Evolutionary conservation across 2,888 invertebrate species (phyloP), one percentile per base, ranked within the genome.

Genomic region (Saturnia japonica): DNA sequence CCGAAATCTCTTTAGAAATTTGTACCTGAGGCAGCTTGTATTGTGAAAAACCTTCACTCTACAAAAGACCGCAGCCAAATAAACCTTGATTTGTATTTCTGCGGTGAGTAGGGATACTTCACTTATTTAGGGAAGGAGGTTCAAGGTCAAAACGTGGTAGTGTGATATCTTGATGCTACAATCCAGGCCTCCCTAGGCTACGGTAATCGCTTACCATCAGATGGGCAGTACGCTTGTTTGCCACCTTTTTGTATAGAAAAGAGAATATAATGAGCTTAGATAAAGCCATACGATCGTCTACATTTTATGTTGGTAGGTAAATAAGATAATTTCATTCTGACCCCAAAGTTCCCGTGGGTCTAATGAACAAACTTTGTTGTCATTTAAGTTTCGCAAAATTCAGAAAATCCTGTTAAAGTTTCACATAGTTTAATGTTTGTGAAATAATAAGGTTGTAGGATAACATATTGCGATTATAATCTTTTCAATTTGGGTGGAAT

Each of bases 371-470:
- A 70, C 70, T 70, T 66, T 42, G 66, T 54, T 67, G 54, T 54
- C 51, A 70, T 70, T 70, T 66, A 40, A 70, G 69, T 66, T 69
- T 51, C 22, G 47, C 64, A 40, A 47, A 66, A 42, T 69, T 70
- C 42, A 66, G 51, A 70, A 40, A 70, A 66, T 66, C 64, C 64
- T 16, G 40, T 70, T 51, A 64, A 34, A 47, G 22, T 66, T 40
- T 12, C 51, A 11, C 66, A 16, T 57, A n/a, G 47, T 9, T 34
- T 9, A 69, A 70, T 34, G 34, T 25, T n/a, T 42, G 22, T 34
- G 22, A 22, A n/a, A 62, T 34, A 66, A 66, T 70, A n/a, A 19
- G 22, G 14, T 14, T 14, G 14, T 11, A 12, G 34, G 54, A 47
- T 28, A 68, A 16, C 2, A 68, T 28, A 28, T 34, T 9, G 1